phyloP scores from a whole-genome alignment of 2,888 invertebrate species.

The Orgyia antiqua region DNA sequence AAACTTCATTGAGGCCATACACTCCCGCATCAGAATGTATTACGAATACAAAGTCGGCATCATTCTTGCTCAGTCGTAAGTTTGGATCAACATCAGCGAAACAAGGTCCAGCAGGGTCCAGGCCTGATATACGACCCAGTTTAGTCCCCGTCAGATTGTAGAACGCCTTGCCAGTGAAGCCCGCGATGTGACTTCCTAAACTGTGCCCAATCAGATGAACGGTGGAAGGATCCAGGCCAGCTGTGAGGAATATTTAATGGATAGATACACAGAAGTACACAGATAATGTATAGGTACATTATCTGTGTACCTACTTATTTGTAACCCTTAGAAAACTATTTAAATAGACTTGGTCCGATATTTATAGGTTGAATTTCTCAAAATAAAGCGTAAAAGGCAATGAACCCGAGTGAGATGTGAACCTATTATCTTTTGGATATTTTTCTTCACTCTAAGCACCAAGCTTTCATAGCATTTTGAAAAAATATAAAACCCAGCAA shows the following conservation, averaged over 20 bases:
- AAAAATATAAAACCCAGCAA: too few relatives aligned
- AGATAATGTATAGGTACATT: neutral
- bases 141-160: constrained; percentile 34
- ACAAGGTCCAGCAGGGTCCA: constrained; percentile 70
- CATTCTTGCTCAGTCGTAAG: constrained; percentile 36
- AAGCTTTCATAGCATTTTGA: too few relatives aligned
- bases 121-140: constrained; percentile 50
- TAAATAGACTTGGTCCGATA: too few relatives aligned
- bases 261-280: neutral
- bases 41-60: constrained; percentile 56
- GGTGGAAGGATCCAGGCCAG: constrained; percentile 37
- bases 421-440: too few relatives aligned
- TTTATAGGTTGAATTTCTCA: neutral
- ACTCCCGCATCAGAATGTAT: constrained; percentile 58
- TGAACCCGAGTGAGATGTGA: too few relatives aligned
- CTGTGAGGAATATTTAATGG: constrained; percentile 21
- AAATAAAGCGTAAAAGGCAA: neutral
- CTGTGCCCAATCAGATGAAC: constrained; percentile 69
- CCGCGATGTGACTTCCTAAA: constrained; percentile 58
- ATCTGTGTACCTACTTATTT: neutral
- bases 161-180: constrained; percentile 55
- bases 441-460: too few relatives aligned
- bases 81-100: constrained; percentile 44
- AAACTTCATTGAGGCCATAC: constrained; percentile 42
- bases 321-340: neutral